Evolutionary conservation across 1,140 invertebrate genomes (phyloP).

Genomic region (Oncopeltus fasciatus): DNA sequence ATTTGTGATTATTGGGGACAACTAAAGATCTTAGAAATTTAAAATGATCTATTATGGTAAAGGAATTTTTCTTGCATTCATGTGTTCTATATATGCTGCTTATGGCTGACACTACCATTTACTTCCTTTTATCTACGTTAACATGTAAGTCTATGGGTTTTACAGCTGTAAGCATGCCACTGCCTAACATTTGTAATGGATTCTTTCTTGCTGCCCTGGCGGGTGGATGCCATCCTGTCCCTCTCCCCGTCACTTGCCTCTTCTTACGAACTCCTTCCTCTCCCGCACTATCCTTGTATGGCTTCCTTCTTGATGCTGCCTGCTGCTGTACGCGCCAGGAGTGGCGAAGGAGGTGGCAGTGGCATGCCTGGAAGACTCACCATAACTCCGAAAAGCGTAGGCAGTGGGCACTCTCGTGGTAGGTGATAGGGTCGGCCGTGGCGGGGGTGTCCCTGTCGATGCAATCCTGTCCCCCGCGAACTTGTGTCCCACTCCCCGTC

Average conservation of each 20-base stretch:
- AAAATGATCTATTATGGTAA: too few species aligned
- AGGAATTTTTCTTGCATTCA: too few species aligned
- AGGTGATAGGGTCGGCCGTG: slow-evolving; percentile 29
- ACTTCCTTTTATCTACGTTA: too few species aligned
- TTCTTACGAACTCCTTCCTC: too few species aligned
- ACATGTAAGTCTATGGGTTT: too few species aligned
- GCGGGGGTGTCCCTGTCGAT: slow-evolving; percentile 29
- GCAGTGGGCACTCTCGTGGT: slow-evolving; percentile 37
- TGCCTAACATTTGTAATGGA: too few species aligned
- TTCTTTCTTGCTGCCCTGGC: slow-evolving; percentile 26
- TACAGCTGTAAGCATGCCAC: too few species aligned
- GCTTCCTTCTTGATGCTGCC: neutral
- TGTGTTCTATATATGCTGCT: too few species aligned
- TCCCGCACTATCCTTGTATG: neutral
- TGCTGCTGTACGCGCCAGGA: neutral
- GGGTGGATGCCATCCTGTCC: slow-evolving; percentile 33
- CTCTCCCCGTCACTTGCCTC: neutral
- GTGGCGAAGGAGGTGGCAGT: neutral
- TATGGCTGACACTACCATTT: too few species aligned
- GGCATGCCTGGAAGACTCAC: slow-evolving; percentile 25
- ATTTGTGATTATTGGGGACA: too few species aligned
- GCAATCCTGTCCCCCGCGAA: slow-evolving; percentile 34
- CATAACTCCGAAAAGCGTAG: slow-evolving; percentile 36
- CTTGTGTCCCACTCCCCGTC: slow-evolving; percentile 21
- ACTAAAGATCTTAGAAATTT: too few species aligned